Evolutionary conservation across 2,888 invertebrate species (phyloP).

Genomic region (Apotomis capreana): DNA sequence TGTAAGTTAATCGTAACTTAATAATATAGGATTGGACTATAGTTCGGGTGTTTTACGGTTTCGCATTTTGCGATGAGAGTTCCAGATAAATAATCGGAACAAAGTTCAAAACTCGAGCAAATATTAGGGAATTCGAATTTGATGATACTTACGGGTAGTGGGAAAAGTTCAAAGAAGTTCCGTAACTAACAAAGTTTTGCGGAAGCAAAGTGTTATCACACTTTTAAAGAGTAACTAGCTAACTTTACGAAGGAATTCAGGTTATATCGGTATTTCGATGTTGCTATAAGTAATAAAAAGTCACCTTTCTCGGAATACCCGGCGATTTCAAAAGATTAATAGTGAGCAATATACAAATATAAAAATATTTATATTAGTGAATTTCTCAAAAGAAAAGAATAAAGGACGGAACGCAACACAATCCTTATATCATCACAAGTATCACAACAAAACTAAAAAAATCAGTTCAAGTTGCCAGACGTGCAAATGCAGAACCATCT

Average conservation of each 20-base stretch:
- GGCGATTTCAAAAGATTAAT: neutral
- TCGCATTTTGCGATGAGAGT: neutral
- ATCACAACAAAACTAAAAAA: constrained; percentile 26
- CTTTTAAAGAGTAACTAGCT: constrained; percentile 9
- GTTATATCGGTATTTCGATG: neutral
- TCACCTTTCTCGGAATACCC: neutral
- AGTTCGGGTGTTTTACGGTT: neutral
- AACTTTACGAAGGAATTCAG: neutral
- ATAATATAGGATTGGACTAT: too few relatives aligned
- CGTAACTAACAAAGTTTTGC: constrained; percentile 22
- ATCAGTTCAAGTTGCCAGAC: constrained; percentile 4
- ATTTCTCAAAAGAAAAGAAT: too few relatives aligned
- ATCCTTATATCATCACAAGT: neutral
- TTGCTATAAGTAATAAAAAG: neutral
- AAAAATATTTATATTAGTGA: too few relatives aligned
- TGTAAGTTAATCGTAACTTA: too few relatives aligned
- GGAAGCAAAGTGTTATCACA: constrained; percentile 24
- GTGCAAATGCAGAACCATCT: neutral
- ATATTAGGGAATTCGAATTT: constrained; percentile 6
- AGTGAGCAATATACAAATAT: too few relatives aligned
- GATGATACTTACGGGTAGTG: constrained; percentile 16
- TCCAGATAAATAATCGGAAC: neutral
- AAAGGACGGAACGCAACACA: neutral
- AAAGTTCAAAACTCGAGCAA: neutral
- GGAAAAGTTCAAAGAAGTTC: constrained; percentile 16